Conservation (phyloP, 2,888 invertebrate genomes). For the Amblyjoppa proteus region DNA sequence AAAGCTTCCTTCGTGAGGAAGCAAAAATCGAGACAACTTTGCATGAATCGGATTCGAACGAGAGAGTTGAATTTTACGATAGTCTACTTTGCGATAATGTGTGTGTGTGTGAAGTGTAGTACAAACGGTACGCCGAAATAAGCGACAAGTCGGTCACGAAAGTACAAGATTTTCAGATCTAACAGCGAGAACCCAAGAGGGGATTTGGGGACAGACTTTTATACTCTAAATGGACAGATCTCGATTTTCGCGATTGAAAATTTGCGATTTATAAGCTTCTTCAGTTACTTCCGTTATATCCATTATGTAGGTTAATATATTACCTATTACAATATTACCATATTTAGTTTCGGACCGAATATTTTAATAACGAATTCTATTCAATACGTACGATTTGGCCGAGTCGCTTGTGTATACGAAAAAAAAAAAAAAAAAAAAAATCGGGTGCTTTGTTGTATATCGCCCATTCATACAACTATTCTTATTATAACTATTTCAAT, state of each 20-base stretch:
- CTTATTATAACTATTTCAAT: background rate
- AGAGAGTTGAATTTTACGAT: conserved; percentile 15
- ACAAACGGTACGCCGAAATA: background rate
- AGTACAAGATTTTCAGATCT: conserved; percentile 32
- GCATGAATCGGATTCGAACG: background rate
- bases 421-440: conserved; percentile 32
- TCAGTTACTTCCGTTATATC: conserved; percentile 37
- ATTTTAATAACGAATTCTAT: conserved; percentile 1
- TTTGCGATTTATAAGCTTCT: conserved; percentile 32
- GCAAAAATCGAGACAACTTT: background rate
- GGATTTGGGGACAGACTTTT: conserved; percentile 51
- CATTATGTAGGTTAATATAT: conserved; percentile 19
- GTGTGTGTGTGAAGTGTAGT: background rate
- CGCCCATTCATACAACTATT: conserved; percentile 13
- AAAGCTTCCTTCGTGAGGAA: background rate
- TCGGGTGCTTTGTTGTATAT: background rate
- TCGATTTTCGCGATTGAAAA: conserved; percentile 46
- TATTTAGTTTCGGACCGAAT: conserved; percentile 7
- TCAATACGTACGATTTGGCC: conserved; percentile 38
- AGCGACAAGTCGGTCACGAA: background rate
- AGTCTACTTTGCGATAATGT: background rate
- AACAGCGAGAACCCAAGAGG: conserved; percentile 59
- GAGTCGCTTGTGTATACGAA: conserved; percentile 29
- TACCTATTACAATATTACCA: conserved; percentile 17
- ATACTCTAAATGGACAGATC: conserved; percentile 67